A percentile compares a stretch with the other conserved stretches of the same genome.
Evolutionary conservation across 2,888 invertebrate species (phyloP).

Genomic region (Listrodromus nycthemerus): DNA sequence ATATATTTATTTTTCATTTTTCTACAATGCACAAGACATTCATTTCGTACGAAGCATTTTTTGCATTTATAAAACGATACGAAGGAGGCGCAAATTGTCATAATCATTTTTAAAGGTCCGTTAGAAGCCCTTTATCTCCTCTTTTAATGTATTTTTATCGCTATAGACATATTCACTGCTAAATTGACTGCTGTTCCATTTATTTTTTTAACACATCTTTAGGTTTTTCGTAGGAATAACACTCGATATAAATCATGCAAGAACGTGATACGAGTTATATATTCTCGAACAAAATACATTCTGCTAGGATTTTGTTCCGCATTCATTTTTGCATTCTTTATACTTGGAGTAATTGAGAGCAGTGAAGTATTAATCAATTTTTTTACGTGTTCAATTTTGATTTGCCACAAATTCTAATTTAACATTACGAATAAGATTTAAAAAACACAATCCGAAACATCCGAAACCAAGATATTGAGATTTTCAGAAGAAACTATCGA

Average conservation of each 20-base stretch:
- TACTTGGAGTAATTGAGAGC: slow-evolving; percentile 7
- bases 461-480: neutral
- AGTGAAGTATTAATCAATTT: slow-evolving; percentile 37
- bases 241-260: slow-evolving; percentile 19
- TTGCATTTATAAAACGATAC: slow-evolving; percentile 30
- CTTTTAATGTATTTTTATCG: slow-evolving; percentile 21
- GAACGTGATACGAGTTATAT: slow-evolving; percentile 41
- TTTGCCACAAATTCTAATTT: neutral
- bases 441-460: neutral
- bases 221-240: slow-evolving; percentile 4
- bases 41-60: slow-evolving; percentile 39
- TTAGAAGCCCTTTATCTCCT: slow-evolving; percentile 31
- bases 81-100: slow-evolving; percentile 16
- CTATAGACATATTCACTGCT: slow-evolving; percentile 29
- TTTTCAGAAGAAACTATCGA: neutral
- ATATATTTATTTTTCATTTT: slow-evolving; percentile 80
- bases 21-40: slow-evolving; percentile 61
- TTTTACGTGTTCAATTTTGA: neutral
- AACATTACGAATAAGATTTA: neutral
- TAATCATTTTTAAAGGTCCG: slow-evolving; percentile 20
- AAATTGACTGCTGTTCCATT: slow-evolving; percentile 20
- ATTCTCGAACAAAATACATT: slow-evolving; percentile 23
- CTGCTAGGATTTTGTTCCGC: slow-evolving; percentile 21
- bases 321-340: slow-evolving; percentile 29
- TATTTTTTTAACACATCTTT: slow-evolving; percentile 18